Conservation (phyloP, 2,113 vertebrate species). For the Synchiropus splendidus region DNA sequence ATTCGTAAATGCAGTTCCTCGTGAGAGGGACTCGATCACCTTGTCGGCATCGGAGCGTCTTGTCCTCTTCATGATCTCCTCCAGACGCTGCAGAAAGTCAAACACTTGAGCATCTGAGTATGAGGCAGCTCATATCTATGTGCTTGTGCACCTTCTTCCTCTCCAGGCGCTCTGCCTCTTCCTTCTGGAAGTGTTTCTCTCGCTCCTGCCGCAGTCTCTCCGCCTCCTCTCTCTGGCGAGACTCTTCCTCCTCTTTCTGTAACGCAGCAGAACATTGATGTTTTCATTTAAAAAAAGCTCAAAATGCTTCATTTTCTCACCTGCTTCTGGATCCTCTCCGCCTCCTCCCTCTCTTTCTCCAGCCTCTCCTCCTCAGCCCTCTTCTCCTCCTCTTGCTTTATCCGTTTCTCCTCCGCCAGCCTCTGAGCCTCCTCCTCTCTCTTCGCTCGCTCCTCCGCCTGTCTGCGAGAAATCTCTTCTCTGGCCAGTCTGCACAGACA, state of each 20-base stretch:
- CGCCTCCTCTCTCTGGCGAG: conserved; percentile 77
- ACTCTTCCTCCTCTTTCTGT: conserved; percentile 81
- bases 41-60: conserved; percentile 82
- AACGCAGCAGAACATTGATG: not conserved
- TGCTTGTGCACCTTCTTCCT: conserved; percentile 82
- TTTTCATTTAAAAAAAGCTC: not conserved
- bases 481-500: conserved; percentile 67
- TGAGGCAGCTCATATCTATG: not conserved
- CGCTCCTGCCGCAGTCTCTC: conserved; percentile 79
- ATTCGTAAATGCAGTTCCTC: not conserved
- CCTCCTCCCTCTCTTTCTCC: conserved; percentile 71
- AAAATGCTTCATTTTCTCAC: conserved; percentile 45
- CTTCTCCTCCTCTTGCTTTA: conserved; percentile 66
- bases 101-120: rapidly evolving
- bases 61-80: conserved; percentile 98
- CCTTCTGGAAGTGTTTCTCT: conserved; percentile 89
- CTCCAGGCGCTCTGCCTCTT: conserved; percentile 90
- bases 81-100: conserved; percentile 75
- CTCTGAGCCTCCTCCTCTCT: conserved; percentile 75
- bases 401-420: conserved; percentile 67
- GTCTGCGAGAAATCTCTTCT: conserved; percentile 79
- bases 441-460: conserved; percentile 75
- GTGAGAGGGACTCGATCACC: conserved; percentile 46
- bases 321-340: conserved; percentile 76
- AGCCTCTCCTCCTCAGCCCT: conserved; percentile 68